Base-by-base conservation (phyloP, 2,797 vertebrate species). In the Lindbergichthys nudifrons region DNA sequence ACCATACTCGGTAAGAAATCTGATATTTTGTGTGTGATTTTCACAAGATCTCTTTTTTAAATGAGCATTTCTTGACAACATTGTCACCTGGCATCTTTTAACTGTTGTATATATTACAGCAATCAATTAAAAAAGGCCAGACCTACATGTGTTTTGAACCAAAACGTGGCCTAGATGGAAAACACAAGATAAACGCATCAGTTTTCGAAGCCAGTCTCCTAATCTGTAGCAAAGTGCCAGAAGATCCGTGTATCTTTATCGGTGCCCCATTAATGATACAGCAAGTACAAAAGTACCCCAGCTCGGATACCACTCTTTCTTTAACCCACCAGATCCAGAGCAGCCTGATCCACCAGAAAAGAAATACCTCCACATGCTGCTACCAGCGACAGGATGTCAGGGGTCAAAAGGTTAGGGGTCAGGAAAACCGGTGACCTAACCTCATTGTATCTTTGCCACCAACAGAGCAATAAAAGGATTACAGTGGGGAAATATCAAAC, bases 191-290 rank as follows among this genome's bases (percentile, higher is more conserved):
- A 92, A 92, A 91, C 79, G 89, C 90, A 88, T 93, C 86, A 7
- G 91, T 92, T 94, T 94, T 90, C 88, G 36, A 52, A 56, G 79
- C 51, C 79, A n/a, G 81, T 84, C 87, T 79, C 75, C 87, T 80
- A 85, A 89, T 89, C 86, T 89, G 83, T 76, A 86, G 88, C 77
- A 79, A 79, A 83, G 76, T 68, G 92, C 85, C 89, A 90, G 68
- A 74, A 81, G 89, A 90, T 92, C 90, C 83, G 73, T 23, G 72
- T 86, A 85, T 87, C 88, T 90, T 91, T 91, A 92, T 91, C 91
- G 4, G 85, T 2, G 60, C 67, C 61, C 81, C 88, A 94, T 94
- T 93, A 94, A 94, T 94, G 91, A 94, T 94, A 92, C 85, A 94
- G 81, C 74, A 83, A 85, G 89, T 93, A 93, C 92, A 94, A 93